phyloP scores from a whole-genome alignment of 2,888 invertebrate species.

The Caenorhabditis parvicauda region DNA sequence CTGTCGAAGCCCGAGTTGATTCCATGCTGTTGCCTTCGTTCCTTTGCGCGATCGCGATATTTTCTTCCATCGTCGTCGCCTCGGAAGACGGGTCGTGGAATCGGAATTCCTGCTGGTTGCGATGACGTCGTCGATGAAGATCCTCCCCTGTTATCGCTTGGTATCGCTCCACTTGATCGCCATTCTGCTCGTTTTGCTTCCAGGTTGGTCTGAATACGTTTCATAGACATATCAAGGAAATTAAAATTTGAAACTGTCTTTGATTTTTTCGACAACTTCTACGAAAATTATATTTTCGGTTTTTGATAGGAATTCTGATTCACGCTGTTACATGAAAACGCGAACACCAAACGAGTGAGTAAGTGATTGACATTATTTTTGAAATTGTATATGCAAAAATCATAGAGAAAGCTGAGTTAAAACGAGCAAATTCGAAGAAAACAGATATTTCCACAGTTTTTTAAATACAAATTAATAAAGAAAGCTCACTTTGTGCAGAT shows the following conservation, averaged over 20 bases:
- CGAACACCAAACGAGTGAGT: too few species aligned
- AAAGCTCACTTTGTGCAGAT: constrained; percentile 77
- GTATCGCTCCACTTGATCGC: constrained; percentile 22
- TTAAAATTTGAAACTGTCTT: too few species aligned
- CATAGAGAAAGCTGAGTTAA: too few species aligned
- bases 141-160: constrained; percentile 34
- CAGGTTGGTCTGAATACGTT: constrained; percentile 38
- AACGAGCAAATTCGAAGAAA: too few species aligned
- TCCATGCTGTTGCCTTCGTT: constrained; percentile 87
- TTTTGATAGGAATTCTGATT: too few species aligned
- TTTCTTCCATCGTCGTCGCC: constrained; percentile 27
- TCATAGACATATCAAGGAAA: too few species aligned
- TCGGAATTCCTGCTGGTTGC: background rate
- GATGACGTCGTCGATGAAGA: constrained; percentile 31
- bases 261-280: too few species aligned
- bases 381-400: too few species aligned
- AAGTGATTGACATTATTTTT: too few species aligned
- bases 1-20: constrained; percentile 23
- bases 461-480: constrained; percentile 1
- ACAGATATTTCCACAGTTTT: background rate
- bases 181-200: constrained; percentile 40
- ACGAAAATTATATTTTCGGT: too few species aligned
- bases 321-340: too few species aligned
- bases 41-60: constrained; percentile 93
- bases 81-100: constrained; percentile 3